Base-by-base conservation (phyloP, 2,797 vertebrate species). In the Scyliorhinus canicula region DNA sequence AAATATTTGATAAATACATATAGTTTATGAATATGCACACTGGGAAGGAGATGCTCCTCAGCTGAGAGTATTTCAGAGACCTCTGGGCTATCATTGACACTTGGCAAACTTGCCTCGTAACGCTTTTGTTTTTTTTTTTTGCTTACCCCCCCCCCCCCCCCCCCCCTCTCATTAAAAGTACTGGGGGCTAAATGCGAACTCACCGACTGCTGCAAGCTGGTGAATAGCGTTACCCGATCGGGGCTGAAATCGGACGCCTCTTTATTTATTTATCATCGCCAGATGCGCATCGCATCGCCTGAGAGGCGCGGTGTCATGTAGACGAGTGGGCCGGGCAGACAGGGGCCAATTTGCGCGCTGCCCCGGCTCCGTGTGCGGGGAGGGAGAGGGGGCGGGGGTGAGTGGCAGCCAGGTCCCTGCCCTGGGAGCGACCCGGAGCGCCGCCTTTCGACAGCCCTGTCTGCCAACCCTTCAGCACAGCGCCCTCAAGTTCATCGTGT, bases 191-290 rank as follows among this genome's bases (percentile, higher is more conserved):
- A 95, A 97, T 96, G 95, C 96, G 95, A 97, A 98, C 96, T 98
- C 96, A 96, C 97, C 97, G 97, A 96, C 98, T 97, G 97, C 97
- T 97, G 65, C 96, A 95, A 95, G 95, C 95, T 86, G 95, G 95
- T 95, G 95, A 96, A 96, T 95, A 96, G 96, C 96, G 96, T 96
- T 95, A 96, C 96, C 96, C 96, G 96, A 95, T 95, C 3, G 9
- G n/a, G 96, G 97, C 97, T 96, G 97, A 96, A 97, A 97, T 96
- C 96, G 96, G 96, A 95, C 96, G 95, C 95, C 95, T 97, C 96
- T 97, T 98, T 95, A 98, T 98, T 99, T 98, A 99, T 99, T 99
- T 96, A 99, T 98, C 97, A 96, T 95, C 96, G 96, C 97, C 98
- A 98, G 98, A 97, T 97, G 97, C 96, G 96, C 96, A 97, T 97